phyloP scores from a whole-genome alignment of 2,888 invertebrate species.

The Pandemis heparana region DNA sequence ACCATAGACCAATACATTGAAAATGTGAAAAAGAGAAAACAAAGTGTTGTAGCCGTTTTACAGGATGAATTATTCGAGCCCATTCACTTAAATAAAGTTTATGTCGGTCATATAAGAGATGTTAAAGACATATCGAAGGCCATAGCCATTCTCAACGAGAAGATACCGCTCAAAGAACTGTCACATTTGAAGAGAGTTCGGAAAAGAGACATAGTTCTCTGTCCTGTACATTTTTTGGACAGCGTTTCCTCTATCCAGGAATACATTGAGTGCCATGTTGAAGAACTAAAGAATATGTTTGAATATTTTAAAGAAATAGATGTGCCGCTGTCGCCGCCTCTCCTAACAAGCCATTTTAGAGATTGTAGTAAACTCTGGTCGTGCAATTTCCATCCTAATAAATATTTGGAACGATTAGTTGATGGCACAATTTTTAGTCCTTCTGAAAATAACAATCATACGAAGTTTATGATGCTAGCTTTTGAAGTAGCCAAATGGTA shows the following conservation, averaged over 20 bases:
- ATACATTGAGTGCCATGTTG: constrained; percentile 70
- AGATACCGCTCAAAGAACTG: constrained; percentile 86
- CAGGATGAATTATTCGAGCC: constrained; percentile 80
- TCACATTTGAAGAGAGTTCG: constrained; percentile 91
- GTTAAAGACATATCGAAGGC: constrained; percentile 87
- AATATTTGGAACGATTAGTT: constrained; percentile 88
- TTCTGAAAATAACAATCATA: constrained; percentile 83
- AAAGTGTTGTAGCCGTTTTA: constrained; percentile 81
- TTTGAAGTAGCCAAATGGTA: constrained; percentile 81
- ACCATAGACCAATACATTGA: constrained; percentile 58
- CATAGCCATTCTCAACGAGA: constrained; percentile 85
- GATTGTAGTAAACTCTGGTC: constrained; percentile 90
- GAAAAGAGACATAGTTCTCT: constrained; percentile 86
- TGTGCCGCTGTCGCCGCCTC: constrained; percentile 88
- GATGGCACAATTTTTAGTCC: constrained; percentile 86
- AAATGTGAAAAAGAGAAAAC: constrained; percentile 54
- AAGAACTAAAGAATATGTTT: constrained; percentile 78
- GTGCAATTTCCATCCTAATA: constrained; percentile 93
- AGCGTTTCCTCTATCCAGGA: constrained; percentile 65
- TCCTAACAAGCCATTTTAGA: constrained; percentile 88
- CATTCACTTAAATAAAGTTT: constrained; percentile 84
- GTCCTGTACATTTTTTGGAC: constrained; percentile 62
- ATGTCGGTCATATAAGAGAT: constrained; percentile 86
- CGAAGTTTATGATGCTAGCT: constrained; percentile 85
- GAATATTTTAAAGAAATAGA: constrained; percentile 80